phyloP scores from a whole-genome alignment of 1,140 invertebrate species.

The Drosophila miranda region DNA sequence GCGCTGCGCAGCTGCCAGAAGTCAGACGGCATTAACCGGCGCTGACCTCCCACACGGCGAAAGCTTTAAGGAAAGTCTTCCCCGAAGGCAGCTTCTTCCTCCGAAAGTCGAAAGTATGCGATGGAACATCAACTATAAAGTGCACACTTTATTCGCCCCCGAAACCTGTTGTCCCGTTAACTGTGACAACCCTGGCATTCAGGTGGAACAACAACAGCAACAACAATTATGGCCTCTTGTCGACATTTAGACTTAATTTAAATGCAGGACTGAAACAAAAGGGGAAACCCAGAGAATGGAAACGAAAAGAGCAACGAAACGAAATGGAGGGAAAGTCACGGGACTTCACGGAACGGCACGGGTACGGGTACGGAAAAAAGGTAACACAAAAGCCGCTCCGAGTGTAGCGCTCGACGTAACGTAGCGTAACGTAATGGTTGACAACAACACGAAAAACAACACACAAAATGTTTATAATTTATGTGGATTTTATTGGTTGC shows the following conservation, averaged over 20 bases:
- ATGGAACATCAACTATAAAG: constrained; percentile 25
- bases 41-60: no score
- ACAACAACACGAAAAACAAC: constrained; percentile 32
- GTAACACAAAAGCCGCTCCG: constrained; percentile 67
- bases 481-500: constrained; percentile 71
- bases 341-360: neutral
- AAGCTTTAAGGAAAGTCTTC: no score
- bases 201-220: constrained; percentile 33
- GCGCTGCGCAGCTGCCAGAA: constrained; percentile 6
- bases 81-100: no score
- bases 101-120: constrained; percentile 2
- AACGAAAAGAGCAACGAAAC: neutral
- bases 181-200: constrained; percentile 51
- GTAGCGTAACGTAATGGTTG: constrained; percentile 77
- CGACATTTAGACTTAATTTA: constrained; percentile 80
- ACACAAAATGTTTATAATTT: constrained; percentile 67
- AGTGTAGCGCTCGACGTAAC: constrained; percentile 55
- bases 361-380: constrained; percentile 1
- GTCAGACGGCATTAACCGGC: no score
- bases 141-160: constrained; percentile 23
- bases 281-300: constrained; percentile 1
- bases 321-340: constrained; percentile 17
- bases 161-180: constrained; percentile 46
- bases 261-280: constrained; percentile 60
- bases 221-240: constrained; percentile 67